A percentile compares a stretch with the other conserved stretches of the same genome.
These are phyloP conservation scores for Lacerta bilineata DNA, from an alignment of 2,797 vertebrate genomes.

Conservation along the genomic window DNA sequence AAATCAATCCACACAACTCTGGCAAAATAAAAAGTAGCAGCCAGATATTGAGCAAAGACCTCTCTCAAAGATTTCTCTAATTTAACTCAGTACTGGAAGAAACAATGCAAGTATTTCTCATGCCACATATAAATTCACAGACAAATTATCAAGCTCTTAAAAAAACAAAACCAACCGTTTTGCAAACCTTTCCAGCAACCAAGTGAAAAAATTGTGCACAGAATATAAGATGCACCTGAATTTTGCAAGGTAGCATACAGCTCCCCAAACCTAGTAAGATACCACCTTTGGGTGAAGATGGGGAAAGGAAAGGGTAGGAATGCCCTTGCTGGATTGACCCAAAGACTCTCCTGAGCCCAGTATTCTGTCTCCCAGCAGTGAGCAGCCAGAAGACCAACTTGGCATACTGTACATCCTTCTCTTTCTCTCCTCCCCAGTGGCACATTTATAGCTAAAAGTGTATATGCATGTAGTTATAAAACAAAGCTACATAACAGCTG, in stretches of 20 bases:
- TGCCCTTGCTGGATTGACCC: not conserved
- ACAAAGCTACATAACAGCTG: not conserved
- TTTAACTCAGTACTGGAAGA: not conserved
- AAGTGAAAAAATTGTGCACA: not conserved
- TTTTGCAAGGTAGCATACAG: not conserved
- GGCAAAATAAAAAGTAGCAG: not conserved
- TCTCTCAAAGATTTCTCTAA: not conserved
- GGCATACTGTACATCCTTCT: not conserved
- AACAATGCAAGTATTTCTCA: not conserved
- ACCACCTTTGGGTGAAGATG: not conserved
- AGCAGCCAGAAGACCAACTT: not conserved
- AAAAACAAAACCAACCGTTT: not conserved
- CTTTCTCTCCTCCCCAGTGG: not conserved
- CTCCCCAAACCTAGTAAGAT: not conserved
- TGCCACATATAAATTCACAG: not conserved
- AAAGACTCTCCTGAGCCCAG: too few relatives aligned
- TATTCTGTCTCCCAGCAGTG: not conserved
- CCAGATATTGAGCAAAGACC: not conserved
- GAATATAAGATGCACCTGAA: not conserved
- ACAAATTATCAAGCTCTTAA: not conserved
- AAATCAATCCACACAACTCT: not conserved
- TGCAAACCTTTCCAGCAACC: slow-evolving; percentile 1
- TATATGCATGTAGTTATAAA: not conserved
- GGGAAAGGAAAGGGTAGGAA: not conserved
- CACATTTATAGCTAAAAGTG: not conserved